These are phyloP conservation scores for Nesogale talazaci DNA, from an alignment of 2,113 vertebrate species.

Conservation along the genomic window DNA sequence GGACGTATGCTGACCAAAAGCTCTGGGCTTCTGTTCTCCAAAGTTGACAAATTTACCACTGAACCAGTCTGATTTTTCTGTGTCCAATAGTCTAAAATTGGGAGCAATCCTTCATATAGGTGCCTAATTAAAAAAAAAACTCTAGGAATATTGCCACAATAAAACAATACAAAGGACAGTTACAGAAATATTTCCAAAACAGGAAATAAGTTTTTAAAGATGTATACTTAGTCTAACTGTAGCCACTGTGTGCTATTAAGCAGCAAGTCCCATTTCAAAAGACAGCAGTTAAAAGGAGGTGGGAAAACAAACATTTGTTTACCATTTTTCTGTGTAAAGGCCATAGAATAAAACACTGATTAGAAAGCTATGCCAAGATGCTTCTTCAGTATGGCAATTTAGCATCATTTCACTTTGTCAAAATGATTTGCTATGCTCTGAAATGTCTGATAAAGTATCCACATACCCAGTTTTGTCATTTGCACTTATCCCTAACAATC, in stretches of 20 bases:
- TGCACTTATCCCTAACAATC: neutral
- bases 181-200: constrained; percentile 4
- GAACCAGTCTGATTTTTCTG: too few species aligned
- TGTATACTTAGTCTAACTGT: neutral
- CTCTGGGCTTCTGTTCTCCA: too few species aligned
- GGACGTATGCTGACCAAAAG: too few species aligned
- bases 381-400: neutral
- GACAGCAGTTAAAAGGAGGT: neutral
- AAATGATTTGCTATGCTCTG: neutral
- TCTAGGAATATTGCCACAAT: neutral
- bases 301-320: neutral
- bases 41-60: too few species aligned
- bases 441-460: neutral
- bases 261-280: neutral
- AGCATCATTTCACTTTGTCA: neutral
- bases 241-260: neutral
- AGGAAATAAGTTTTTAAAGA: constrained; percentile 20
- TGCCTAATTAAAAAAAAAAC: neutral
- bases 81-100: too few species aligned
- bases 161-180: neutral
- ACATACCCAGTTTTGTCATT: neutral
- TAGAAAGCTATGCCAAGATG: neutral
- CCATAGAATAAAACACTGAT: neutral
- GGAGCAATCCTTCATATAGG: constrained; percentile 8
- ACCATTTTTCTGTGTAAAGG: neutral